Evolutionary conservation across 2,888 invertebrate species (phyloP), one percentile per base, ranked within the genome.

Genomic region (Chamaedrilus cognettii): DNA sequence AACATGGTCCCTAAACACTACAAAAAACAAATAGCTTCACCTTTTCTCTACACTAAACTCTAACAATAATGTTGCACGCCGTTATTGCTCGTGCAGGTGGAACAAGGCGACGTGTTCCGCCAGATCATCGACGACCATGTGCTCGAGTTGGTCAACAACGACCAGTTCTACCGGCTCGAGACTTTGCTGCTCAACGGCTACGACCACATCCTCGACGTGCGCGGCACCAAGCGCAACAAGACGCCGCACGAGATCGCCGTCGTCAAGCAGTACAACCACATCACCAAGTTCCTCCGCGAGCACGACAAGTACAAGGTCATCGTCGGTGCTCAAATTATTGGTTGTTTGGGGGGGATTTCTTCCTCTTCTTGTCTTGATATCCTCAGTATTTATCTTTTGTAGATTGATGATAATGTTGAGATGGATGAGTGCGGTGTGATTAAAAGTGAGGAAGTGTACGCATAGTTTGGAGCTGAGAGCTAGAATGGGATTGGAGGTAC

Each of bases 221-320:
- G 69, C 30, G 73, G 70, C 15, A 65, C 66, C n/a, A 71, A 66
- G 60, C 68, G 67, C 49, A 60, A 67, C 35, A 72, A 69, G 30
- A 68, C 76, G n/a, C 71, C 77, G 2, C 70, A 73, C 26, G 80
- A 81, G 35, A 76, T 79, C 32, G 79, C 80, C 26, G 78, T 77
- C 66, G 74, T 76, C 59, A 73, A 74, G n/a, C 77, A 79, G 26
- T 76, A 75, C 32, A 72, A 71, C 28, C 78, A 79, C 51, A 75
- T 80, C 3, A 67, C 72, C 49, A 76, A 76, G 66, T 72, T 81
- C 23, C 71, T 82, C 34, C 73, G 76, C 49, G 73, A 78, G 5
- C 71, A 75, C n/a, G 74, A 76, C 19, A 72, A 75, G 3, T 80
- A 80, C 64, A 78, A 77, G 77, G 81, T 80, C 60, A 68, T n/a